Percentiles rank a stretch among this genome's conserved stretches.
Conservation (phyloP, 64 coral and sea anemone genomes). For the Pocillopora verrucosa region DNA sequence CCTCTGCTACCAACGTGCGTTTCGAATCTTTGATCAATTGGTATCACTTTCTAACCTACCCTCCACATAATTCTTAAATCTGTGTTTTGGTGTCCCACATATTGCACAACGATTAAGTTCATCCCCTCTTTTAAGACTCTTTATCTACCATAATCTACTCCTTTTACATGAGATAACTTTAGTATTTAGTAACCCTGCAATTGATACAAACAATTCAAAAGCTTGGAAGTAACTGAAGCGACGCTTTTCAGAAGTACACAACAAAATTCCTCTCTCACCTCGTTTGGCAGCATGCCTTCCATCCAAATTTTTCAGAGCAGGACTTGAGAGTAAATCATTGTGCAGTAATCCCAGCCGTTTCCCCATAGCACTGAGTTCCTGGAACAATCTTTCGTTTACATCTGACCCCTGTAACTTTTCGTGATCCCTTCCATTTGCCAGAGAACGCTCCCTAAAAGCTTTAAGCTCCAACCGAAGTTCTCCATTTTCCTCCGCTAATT, state of each 20-base stretch:
- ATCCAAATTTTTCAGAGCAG: constrained; percentile 35
- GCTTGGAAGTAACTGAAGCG: background rate
- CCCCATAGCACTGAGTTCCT: constrained; percentile 13
- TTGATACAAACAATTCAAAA: background rate
- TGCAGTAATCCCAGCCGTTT: constrained; percentile 58
- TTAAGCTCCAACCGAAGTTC: constrained; percentile 62
- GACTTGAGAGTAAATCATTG: constrained; percentile 55
- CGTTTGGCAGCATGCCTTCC: constrained; percentile 28
- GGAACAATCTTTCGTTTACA: background rate
- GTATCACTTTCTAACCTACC: background rate
- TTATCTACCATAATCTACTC: constrained; percentile 10
- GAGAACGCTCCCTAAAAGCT: constrained; percentile 16
- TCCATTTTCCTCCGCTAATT: constrained; percentile 60
- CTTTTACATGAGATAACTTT: background rate
- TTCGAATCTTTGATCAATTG: background rate
- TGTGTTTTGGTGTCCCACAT: background rate
- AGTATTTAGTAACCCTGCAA: background rate
- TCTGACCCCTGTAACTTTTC: background rate
- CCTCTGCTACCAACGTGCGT: background rate
- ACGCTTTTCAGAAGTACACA: background rate
- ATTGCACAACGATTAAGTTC: background rate
- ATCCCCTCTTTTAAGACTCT: background rate
- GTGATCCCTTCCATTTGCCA: background rate
- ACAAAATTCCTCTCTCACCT: constrained; percentile 44
- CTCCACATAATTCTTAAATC: background rate